phyloP scores from a whole-genome alignment of 2,888 invertebrate genomes.

The Chymomyza fuscimana region DNA sequence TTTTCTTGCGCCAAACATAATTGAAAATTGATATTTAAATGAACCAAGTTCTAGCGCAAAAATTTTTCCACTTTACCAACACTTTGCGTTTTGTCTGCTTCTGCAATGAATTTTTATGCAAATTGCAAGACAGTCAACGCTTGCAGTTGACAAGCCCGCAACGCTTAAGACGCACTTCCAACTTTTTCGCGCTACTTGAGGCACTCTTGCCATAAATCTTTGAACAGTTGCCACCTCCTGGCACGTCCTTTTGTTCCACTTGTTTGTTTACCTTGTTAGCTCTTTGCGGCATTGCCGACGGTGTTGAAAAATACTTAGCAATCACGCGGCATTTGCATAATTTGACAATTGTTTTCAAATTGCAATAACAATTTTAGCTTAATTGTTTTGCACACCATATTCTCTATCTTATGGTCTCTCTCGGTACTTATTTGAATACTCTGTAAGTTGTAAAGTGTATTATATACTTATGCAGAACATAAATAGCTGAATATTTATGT shows the following conservation, averaged over 20 bases:
- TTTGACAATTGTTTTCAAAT: constrained; percentile 78
- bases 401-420: background rate
- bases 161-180: constrained; percentile 13
- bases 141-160: constrained; percentile 66
- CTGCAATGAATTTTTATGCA: constrained; percentile 78
- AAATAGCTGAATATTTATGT: too few species aligned
- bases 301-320: constrained; percentile 43
- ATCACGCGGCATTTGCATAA: constrained; percentile 74
- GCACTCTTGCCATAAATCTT: constrained; percentile 63
- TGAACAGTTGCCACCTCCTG: constrained; percentile 48
- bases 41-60: constrained; percentile 10
- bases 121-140: constrained; percentile 60
- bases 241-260: constrained; percentile 15
- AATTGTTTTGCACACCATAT: constrained; percentile 66
- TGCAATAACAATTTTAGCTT: constrained; percentile 76
- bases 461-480: too few species aligned
- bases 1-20: constrained; percentile 17
- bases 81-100: constrained; percentile 45
- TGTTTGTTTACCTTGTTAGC: constrained; percentile 65
- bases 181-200: constrained; percentile 28
- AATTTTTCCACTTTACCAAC: constrained; percentile 4
- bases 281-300: constrained; percentile 4
- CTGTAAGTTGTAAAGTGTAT: too few species aligned
- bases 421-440: too few species aligned
- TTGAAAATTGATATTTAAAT: constrained; percentile 42